phyloP scores from a whole-genome alignment of 1,140 invertebrate species.

The Aradophagus sp. region DNA sequence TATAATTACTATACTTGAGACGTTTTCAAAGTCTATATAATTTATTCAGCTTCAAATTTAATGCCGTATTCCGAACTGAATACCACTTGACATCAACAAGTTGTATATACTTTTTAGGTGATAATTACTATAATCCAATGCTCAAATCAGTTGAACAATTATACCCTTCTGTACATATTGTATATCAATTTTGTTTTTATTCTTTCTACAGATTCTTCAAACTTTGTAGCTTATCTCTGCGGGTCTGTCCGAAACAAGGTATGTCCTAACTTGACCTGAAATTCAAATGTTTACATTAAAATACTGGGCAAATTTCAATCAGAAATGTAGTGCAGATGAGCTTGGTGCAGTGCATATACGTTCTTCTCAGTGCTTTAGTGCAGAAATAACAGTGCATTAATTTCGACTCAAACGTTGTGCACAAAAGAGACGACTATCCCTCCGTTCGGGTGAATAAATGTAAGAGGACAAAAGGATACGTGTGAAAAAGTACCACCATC shows the following conservation, averaged over 20 bases:
- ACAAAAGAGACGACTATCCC: background rate
- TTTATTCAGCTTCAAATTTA: too few relatives aligned
- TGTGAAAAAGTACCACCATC: constrained; percentile 15
- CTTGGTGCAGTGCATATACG: constrained; percentile 14
- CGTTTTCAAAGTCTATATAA: too few relatives aligned
- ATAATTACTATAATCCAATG: too few relatives aligned
- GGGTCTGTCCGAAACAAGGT: constrained; percentile 1
- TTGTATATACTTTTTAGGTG: too few relatives aligned
- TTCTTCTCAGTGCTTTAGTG: constrained; percentile 6
- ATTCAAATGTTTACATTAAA: constrained; percentile 25
- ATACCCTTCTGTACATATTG: too few relatives aligned
- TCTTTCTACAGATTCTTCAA: too few relatives aligned
- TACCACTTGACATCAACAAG: too few relatives aligned
- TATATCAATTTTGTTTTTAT: too few relatives aligned
- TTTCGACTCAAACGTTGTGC: background rate
- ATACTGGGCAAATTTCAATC: background rate
- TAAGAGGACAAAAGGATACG: constrained; percentile 4
- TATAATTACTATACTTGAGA: too few relatives aligned
- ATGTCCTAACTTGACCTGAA: constrained; percentile 16
- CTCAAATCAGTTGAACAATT: background rate
- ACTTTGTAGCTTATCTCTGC: too few relatives aligned
- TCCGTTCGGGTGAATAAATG: background rate
- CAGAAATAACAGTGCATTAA: background rate
- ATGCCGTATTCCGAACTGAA: too few relatives aligned
- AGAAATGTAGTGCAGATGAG: constrained; percentile 1